Conservation (phyloP, 2,113 vertebrate genomes). For the Corythornis madagascariensis region DNA sequence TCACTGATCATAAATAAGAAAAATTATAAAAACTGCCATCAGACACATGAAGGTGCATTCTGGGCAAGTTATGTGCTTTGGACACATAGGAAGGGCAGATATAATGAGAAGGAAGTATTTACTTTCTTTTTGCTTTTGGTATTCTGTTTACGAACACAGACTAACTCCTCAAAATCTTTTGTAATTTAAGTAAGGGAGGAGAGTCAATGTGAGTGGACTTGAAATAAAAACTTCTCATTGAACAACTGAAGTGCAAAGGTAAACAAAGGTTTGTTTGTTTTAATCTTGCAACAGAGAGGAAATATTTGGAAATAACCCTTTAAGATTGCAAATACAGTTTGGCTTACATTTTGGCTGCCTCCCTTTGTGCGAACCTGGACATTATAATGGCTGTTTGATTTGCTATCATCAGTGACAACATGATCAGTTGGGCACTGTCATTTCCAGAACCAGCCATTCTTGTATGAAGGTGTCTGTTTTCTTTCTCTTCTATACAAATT, state of each 20-base stretch:
- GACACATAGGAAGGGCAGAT: not conserved
- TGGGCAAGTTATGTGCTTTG: not conserved
- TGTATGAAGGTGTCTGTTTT: not conserved
- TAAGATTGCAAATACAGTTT: constrained; percentile 51
- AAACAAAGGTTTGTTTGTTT: constrained; percentile 13
- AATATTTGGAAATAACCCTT: constrained; percentile 28
- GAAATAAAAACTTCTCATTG: constrained; percentile 40
- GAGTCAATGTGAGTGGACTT: not conserved
- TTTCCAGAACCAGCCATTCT: not conserved
- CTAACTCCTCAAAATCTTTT: constrained; percentile 50
- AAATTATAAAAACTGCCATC: not conserved
- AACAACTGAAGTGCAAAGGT: constrained; percentile 29
- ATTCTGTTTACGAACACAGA: not conserved
- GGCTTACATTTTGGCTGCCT: constrained; percentile 37
- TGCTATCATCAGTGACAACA: not conserved
- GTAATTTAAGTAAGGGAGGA: constrained; percentile 58
- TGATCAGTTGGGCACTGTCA: not conserved
- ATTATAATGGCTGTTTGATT: constrained; percentile 39
- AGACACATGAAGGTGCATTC: not conserved
- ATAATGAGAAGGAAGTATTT: not conserved
- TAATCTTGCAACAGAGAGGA: not conserved
- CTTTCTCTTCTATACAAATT: not conserved
- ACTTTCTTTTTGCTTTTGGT: not conserved
- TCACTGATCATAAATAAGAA: not conserved
- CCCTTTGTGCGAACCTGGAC: constrained; percentile 10